These are phyloP conservation scores for Leucozona laternaria DNA, from an alignment of 2,888 invertebrate genomes.

Conservation along the genomic window DNA sequence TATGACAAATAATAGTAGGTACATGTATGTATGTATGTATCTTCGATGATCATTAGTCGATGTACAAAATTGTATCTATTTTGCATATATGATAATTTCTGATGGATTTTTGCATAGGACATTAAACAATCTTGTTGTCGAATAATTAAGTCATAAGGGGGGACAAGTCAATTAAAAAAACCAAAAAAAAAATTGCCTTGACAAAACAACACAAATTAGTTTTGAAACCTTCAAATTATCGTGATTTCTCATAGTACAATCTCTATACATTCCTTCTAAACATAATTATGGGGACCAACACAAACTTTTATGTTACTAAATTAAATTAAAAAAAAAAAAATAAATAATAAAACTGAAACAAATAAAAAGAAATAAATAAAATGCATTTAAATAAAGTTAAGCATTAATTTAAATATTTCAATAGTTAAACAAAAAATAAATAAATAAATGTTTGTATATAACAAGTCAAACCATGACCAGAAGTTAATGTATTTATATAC, in stretches of 20 bases:
- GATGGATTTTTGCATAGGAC: slow-evolving; percentile 22
- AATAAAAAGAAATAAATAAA: background rate
- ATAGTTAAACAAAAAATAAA: slow-evolving; percentile 6
- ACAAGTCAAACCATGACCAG: slow-evolving; percentile 80
- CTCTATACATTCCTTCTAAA: slow-evolving; percentile 39
- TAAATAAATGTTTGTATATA: slow-evolving; percentile 46
- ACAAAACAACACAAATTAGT: slow-evolving; percentile 73
- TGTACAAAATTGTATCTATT: slow-evolving; percentile 78
- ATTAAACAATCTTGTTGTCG: background rate
- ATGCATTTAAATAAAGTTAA: slow-evolving; percentile 39
- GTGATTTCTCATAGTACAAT: slow-evolving; percentile 38
- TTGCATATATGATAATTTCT: slow-evolving; percentile 37
- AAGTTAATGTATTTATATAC: slow-evolving; percentile 69
- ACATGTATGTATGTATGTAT: background rate
- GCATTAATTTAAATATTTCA: slow-evolving; percentile 44
- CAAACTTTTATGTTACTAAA: slow-evolving; percentile 41
- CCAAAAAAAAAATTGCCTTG: slow-evolving; percentile 37
- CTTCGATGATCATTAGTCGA: slow-evolving; percentile 69
- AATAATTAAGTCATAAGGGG: background rate
- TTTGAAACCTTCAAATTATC: slow-evolving; percentile 11
- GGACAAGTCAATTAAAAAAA: slow-evolving; percentile 35
- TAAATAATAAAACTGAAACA: slow-evolving; percentile 1
- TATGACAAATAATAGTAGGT: too few relatives aligned
- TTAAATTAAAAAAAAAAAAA: slow-evolving; percentile 10
- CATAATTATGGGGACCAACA: slow-evolving; percentile 42